phyloP scores from a whole-genome alignment of 2,888 invertebrate species.

The Apotomis betuletana region DNA sequence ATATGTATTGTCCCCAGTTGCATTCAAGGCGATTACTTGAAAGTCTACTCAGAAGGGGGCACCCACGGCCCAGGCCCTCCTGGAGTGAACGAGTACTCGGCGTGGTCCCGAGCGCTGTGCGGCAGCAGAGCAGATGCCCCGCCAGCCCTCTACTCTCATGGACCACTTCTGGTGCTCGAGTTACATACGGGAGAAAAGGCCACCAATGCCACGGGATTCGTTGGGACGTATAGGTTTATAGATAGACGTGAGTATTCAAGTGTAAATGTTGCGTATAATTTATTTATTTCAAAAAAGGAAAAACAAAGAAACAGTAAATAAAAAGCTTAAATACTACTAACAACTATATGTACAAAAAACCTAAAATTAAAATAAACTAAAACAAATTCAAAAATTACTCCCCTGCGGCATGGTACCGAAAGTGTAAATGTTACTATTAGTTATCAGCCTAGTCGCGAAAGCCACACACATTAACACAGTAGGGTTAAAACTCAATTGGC shows the following conservation, averaged over 20 bases:
- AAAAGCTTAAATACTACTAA: no score
- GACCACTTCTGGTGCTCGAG: slow-evolving; percentile 88
- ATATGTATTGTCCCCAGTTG: slow-evolving; percentile 83
- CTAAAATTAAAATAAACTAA: no score
- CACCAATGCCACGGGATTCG: slow-evolving; percentile 86
- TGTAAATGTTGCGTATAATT: neutral
- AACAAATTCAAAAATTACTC: no score
- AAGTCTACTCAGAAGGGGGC: slow-evolving; percentile 90
- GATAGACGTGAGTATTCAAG: slow-evolving; percentile 86
- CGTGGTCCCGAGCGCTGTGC: slow-evolving; percentile 89
- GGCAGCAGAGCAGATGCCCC: slow-evolving; percentile 88
- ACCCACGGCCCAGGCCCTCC: slow-evolving; percentile 87
- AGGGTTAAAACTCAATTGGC: no score
- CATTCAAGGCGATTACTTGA: slow-evolving; percentile 88
- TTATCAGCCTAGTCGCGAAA: neutral
- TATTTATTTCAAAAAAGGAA: no score
- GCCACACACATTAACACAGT: no score
- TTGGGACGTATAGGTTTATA: slow-evolving; percentile 90
- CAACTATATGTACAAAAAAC: no score
- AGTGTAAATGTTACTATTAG: no score
- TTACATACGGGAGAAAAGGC: slow-evolving; percentile 85
- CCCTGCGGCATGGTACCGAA: no score
- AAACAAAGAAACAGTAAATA: no score
- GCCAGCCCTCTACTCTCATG: slow-evolving; percentile 89
- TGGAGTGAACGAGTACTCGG: slow-evolving; percentile 89